These are phyloP conservation scores for Chlorodrepanis virens DNA, from an alignment of 2,113 vertebrate genomes.

Conservation along the genomic window DNA sequence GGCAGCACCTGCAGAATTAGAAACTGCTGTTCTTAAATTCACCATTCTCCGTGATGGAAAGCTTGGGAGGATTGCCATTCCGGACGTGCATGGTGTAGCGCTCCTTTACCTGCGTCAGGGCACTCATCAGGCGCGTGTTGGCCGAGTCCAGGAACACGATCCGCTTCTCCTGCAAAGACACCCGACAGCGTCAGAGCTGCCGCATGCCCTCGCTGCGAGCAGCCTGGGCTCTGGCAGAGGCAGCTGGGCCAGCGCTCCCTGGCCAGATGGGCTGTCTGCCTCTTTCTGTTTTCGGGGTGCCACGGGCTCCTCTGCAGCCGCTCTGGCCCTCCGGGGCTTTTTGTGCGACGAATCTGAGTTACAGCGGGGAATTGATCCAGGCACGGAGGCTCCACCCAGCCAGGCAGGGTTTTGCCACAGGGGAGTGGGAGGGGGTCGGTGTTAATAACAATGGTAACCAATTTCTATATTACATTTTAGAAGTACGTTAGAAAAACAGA, in stretches of 20 bases:
- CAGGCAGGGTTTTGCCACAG: not conserved
- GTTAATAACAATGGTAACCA: constrained; percentile 2
- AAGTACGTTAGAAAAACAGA: constrained; percentile 41
- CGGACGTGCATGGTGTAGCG: constrained; percentile 87
- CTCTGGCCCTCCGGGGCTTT: not conserved
- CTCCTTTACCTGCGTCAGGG: constrained; percentile 95
- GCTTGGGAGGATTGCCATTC: constrained; percentile 93
- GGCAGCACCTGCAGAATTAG: constrained; percentile 66
- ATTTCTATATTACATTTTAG: not conserved
- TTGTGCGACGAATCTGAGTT: not conserved
- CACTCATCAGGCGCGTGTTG: constrained; percentile 92
- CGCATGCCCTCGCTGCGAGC: rapidly evolving
- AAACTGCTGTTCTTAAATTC: constrained; percentile 99
- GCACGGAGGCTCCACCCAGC: not conserved
- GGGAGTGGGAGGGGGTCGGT: not conserved
- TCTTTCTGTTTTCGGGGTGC: constrained; percentile 65
- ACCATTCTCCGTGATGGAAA: constrained; percentile 98
- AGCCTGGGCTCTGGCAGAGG: not conserved
- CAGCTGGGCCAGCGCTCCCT: constrained; percentile 11
- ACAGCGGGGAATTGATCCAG: not conserved
- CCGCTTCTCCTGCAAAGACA: constrained; percentile 88
- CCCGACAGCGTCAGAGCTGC: not conserved
- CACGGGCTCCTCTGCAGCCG: not conserved
- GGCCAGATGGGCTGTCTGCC: constrained; percentile 63
- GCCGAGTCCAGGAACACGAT: constrained; percentile 92